phyloP scores from a whole-genome alignment of 2,888 invertebrate species.

The Cataglyphis rosenhaueri region DNA sequence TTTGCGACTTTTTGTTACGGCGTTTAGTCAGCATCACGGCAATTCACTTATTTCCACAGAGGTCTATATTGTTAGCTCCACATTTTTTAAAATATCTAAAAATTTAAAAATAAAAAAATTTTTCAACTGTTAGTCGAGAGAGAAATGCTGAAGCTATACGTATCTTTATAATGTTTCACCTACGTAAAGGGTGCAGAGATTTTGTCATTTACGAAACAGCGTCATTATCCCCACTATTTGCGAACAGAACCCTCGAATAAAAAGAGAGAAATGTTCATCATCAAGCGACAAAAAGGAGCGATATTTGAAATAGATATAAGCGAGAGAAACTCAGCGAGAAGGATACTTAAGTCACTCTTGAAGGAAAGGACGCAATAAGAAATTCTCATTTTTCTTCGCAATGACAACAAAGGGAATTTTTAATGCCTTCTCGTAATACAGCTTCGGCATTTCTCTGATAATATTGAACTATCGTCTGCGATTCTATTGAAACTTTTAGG shows the following conservation, averaged over 20 bases:
- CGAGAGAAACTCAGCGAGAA: slow-evolving; percentile 67
- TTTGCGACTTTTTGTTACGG: too few relatives aligned
- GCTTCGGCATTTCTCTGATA: neutral
- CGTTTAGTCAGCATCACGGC: too few relatives aligned
- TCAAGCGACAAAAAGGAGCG: neutral
- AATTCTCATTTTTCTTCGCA: slow-evolving; percentile 44
- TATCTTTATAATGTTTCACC: slow-evolving; percentile 54
- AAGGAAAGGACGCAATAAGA: slow-evolving; percentile 33
- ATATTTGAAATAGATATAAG: slow-evolving; percentile 67
- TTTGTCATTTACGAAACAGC: slow-evolving; percentile 45
- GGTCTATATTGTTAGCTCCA: too few relatives aligned
- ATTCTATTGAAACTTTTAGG: too few relatives aligned
- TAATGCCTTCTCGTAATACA: slow-evolving; percentile 28
- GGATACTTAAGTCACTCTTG: slow-evolving; percentile 67
- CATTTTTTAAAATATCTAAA: too few relatives aligned
- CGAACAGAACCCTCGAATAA: neutral
- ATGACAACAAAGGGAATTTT: slow-evolving; percentile 35
- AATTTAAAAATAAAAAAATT: neutral
- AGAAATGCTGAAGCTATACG: slow-evolving; percentile 17
- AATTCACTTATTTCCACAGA: too few relatives aligned
- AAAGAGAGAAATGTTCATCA: neutral
- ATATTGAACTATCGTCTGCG: too few relatives aligned
- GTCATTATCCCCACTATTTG: slow-evolving; percentile 12
- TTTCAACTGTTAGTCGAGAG: neutral
- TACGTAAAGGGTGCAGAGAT: slow-evolving; percentile 44